These are phyloP conservation scores for Chironomus striatipennis DNA, from an alignment of 1,140 invertebrate genomes.

Conservation along the genomic window DNA sequence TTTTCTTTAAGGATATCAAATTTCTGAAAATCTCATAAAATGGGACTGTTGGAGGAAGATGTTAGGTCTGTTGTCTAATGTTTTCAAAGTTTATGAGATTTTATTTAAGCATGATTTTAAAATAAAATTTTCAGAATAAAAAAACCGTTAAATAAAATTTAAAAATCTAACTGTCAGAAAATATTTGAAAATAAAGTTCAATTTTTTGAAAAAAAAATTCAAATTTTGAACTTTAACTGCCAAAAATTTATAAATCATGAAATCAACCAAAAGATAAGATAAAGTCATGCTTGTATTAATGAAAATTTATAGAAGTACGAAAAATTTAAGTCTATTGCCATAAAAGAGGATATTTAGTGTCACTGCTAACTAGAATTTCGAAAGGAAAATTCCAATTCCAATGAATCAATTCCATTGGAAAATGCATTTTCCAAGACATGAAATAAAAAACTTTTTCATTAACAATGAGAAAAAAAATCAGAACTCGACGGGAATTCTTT, in stretches of 20 bases:
- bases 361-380: neutral
- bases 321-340: no score
- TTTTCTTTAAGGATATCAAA: neutral
- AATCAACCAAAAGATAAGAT: no score
- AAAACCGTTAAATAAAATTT: no score
- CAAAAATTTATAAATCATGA: no score
- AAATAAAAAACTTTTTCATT: neutral
- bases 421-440: neutral
- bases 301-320: neutral
- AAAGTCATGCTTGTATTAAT: neutral
- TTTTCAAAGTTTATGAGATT: no score
- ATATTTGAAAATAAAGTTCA: no score
- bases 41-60: neutral
- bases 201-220: no score
- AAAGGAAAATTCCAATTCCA: neutral
- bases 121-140: no score
- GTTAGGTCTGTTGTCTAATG: neutral
- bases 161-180: no score
- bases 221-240: no score
- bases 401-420: neutral
- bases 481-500: no score
- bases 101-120: no score
- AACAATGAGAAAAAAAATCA: neutral
- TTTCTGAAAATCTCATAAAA: neutral
- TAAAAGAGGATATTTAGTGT: neutral